phyloP scores from a whole-genome alignment of 2,113 vertebrate genomes.

The Coryphaenoides rupestris region DNA sequence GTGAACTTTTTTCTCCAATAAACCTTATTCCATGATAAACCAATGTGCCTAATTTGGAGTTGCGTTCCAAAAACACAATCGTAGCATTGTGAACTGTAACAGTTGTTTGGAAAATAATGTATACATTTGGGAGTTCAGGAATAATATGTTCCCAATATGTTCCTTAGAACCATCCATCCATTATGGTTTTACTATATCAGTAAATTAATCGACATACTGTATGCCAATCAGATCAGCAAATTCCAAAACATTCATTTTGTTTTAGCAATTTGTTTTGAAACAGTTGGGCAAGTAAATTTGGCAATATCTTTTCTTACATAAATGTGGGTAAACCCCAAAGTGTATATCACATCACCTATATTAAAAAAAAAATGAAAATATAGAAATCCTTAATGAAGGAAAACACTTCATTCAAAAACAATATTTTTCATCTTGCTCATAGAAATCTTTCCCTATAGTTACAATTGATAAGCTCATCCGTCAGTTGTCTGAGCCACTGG shows the following conservation, averaged over 20 bases:
- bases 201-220: constrained; percentile 23
- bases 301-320: constrained; percentile 15
- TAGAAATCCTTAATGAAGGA: constrained; percentile 15
- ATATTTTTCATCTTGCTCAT: constrained; percentile 24
- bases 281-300: constrained; percentile 19
- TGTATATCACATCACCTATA: constrained; percentile 17
- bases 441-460: constrained; percentile 32
- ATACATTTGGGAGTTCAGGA: constrained; percentile 9
- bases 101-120: constrained; percentile 19
- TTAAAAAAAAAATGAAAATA: too few relatives aligned
- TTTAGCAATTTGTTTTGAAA: constrained; percentile 13
- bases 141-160: too few relatives aligned
- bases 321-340: constrained; percentile 22
- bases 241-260: constrained; percentile 8
- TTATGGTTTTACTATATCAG: constrained; percentile 5
- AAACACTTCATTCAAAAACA: constrained; percentile 30
- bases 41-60: constrained; percentile 33
- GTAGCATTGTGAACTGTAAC: constrained; percentile 50
- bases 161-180: too few relatives aligned
- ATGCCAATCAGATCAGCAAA: constrained; percentile 31
- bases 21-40: constrained; percentile 25
- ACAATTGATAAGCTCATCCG: constrained; percentile 30
- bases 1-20: constrained; percentile 20
- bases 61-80: constrained; percentile 52
- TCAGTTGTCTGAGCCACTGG: constrained; percentile 31